Evolutionary conservation across 2,888 invertebrate genomes (phyloP), one percentile per base, ranked within the genome.

Genomic region (Luperina nickerlii): DNA sequence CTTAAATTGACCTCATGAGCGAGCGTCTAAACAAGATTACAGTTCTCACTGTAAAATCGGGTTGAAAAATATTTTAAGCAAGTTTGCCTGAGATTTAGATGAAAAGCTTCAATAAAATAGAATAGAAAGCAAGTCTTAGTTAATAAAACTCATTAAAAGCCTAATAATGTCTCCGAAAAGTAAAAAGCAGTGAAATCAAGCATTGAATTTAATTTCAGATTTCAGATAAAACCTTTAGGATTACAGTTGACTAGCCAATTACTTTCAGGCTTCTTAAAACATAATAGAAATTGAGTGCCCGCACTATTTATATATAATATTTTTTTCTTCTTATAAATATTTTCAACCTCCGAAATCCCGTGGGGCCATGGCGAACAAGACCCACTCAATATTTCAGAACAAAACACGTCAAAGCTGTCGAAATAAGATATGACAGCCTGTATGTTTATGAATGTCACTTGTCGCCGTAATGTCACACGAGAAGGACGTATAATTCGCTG

Each of bases 371-470:
- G 5, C 24, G 66, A 81, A 81, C 60, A 60, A 63, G 13, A 65
- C 20, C 75, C 66, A 68, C 62, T 76, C 85, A 85, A 78, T 74
- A 79, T 69, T 57, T 63, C 42, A 63, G 66, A 77, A 81, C 72
- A 75, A 84, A 77, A 76, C 69, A 60, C 20, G 51, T 76, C 85
- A 79, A 57, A 79, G 70, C 13, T 82, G 69, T 83, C 83, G 42
- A 54, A 72, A 74, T 83, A 79, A 81, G 69, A 85, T 86, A 77
- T 76, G 77, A 79, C 77, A 86, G 18, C 73, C 45, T 76, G 76
- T 76, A 76, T 68, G 78, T 78, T 76, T 78, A 45, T 79, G 48
- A 13, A 45, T 78, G 79, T 86, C 79, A 78, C 76, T 85, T 82
- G 77, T 82, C 83, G 62, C 32, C 13, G 62, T 67, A 20, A 73